These are phyloP conservation scores for Cottus gobio DNA, from an alignment of 2,113 vertebrate genomes.

Conservation along the genomic window DNA sequence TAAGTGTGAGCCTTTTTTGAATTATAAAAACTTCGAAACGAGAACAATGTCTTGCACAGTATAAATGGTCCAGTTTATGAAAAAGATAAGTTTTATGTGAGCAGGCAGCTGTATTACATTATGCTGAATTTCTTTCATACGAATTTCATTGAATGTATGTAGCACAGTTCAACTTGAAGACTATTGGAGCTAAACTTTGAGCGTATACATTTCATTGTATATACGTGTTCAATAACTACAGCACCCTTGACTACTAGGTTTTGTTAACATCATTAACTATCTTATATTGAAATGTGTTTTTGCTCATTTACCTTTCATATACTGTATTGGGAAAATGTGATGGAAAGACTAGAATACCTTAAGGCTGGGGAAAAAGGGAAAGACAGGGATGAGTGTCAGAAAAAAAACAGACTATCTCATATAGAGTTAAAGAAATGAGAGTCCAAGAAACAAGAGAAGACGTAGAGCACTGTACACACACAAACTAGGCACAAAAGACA, in stretches of 20 bases:
- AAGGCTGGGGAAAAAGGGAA: background rate
- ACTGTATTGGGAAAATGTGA: background rate
- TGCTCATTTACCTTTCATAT: background rate
- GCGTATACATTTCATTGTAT: background rate
- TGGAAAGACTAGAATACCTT: background rate
- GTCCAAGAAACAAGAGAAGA: conserved; percentile 39
- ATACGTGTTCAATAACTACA: conserved; percentile 18
- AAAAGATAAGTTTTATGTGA: conserved; percentile 26
- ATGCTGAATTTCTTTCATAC: conserved; percentile 38
- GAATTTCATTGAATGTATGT: conserved; percentile 40
- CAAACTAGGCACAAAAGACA: conserved; percentile 65
- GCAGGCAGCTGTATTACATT: conserved; percentile 23
- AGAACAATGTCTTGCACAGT: conserved; percentile 39
- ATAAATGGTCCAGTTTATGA: conserved; percentile 40
- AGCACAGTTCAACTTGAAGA: conserved; percentile 15
- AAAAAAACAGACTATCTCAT: conserved; percentile 4
- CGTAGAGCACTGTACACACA: conserved; percentile 52
- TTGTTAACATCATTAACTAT: background rate
- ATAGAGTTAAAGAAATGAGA: conserved; percentile 19
- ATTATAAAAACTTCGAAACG: conserved; percentile 60
- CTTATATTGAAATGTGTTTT: background rate
- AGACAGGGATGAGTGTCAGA: background rate
- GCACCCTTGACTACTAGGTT: background rate
- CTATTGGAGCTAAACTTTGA: conserved; percentile 16
- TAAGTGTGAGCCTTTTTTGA: conserved; percentile 56